phyloP scores from a whole-genome alignment of 2,797 vertebrate species.

The Acrossocheilus fasciatus region DNA sequence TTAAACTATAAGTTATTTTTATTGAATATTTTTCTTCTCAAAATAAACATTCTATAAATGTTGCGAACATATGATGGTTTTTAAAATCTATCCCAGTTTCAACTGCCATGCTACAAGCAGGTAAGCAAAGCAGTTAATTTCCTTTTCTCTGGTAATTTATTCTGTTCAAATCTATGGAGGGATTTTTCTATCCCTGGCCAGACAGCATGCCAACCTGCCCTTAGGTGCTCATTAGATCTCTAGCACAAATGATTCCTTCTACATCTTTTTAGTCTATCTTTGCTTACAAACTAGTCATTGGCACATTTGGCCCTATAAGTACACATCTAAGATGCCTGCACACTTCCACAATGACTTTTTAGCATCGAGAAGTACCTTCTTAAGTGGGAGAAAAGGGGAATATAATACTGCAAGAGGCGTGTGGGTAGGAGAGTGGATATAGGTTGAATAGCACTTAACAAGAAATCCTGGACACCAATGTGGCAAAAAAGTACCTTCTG shows the following conservation, averaged over 20 bases:
- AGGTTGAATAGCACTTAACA: neutral
- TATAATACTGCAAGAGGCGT: neutral
- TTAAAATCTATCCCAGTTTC: neutral
- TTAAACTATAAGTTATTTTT: neutral
- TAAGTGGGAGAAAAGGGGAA: constrained; percentile 2
- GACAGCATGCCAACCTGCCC: constrained; percentile 36
- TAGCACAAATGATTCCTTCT: constrained; percentile 33
- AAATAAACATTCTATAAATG: neutral
- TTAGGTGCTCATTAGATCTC: constrained; percentile 45
- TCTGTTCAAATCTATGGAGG: constrained; percentile 32
- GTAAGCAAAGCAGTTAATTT: constrained; percentile 28
- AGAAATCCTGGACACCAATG: neutral
- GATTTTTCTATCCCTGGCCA: constrained; percentile 37
- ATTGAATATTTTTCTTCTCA: neutral
- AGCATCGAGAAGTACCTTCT: neutral
- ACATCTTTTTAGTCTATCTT: neutral
- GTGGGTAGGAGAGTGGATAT: neutral
- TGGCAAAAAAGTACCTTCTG: constrained; percentile 10
- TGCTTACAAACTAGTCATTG: constrained; percentile 31
- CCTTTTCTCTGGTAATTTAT: constrained; percentile 41
- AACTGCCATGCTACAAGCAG: neutral
- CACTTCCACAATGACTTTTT: constrained; percentile 42
- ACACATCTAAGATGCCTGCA: constrained; percentile 38
- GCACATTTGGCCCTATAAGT: constrained; percentile 25
- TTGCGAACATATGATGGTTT: neutral